Base-by-base conservation (phyloP, 1,140 invertebrate genomes). In the Pseudobourletiella spinata region DNA sequence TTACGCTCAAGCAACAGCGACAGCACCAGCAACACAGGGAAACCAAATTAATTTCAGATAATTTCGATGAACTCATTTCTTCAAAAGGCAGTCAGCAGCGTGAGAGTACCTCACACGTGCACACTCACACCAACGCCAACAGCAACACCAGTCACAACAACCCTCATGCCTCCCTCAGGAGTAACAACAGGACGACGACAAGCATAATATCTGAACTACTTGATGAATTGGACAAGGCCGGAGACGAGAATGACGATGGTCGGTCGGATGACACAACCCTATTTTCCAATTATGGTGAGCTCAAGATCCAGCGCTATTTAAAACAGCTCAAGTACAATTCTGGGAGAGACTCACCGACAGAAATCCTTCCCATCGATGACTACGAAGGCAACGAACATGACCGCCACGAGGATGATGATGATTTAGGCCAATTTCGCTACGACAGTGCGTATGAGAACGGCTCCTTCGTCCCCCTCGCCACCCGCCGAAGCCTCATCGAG, bases 281-380 rank as follows among this genome's bases (percentile, higher is more conserved):
- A 24, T 22, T 64, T 15, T 62, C 55, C 1, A 66, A 70, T 18
- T 70, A 65, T 35, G 65, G 63, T 3, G 68, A 70, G 29, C 28
- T 70, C 20, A 70, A 70, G 56, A 70, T 67, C 30, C 68, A 67
- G 42, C 29, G 63, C 22, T 70, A 70, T 29, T 63, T 70, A 60
- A 67, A 67, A 22, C 65, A 67, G 35, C 55, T 70, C 14, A 67
- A 65, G 30, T 43, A 55, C 1, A 44, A 51, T 6, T 59, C 59
- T 1, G 50, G 50, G 11, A 44, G 35, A 8, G 61, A 61, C n/a
- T 57, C 60, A 29, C 57, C 57, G 24, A 14, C 28, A 4, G 46
- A 51, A 11, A 28, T 30, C 51, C 50, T 55, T 8, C 28, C 20
- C 30, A 16, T 51, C 28, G 48, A 51, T 6, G 6, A 11, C 4